These are phyloP conservation scores for Mystacornis crossleyi DNA, from an alignment of 2,113 vertebrate species.

Conservation along the genomic window DNA sequence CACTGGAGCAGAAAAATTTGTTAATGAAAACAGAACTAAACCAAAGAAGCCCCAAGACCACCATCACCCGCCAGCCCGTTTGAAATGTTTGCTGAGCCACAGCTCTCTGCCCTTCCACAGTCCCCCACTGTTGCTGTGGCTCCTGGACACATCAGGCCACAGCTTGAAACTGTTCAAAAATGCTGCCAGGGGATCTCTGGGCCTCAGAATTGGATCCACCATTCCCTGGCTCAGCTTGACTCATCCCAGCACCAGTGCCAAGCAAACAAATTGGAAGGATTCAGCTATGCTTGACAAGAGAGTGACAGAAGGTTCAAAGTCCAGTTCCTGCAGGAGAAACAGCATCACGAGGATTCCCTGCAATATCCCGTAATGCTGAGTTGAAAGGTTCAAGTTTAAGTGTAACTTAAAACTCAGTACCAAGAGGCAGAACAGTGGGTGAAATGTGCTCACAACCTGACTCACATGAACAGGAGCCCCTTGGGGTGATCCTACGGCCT, in stretches of 20 bases:
- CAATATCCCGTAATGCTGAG: neutral
- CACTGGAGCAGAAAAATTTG: neutral
- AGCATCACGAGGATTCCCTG: neutral
- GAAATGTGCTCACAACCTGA: neutral
- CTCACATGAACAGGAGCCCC: neutral
- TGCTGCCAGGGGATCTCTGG: fast-evolving
- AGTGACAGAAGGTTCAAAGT: neutral
- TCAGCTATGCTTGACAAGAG: neutral
- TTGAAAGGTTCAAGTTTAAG: neutral
- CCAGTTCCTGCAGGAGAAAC: neutral
- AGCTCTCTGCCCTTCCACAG: neutral
- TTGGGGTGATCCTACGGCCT: neutral
- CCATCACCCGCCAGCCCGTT: neutral
- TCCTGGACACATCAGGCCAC: neutral
- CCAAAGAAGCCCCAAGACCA: neutral
- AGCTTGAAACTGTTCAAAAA: neutral
- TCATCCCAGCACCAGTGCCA: neutral
- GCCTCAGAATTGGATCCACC: neutral
- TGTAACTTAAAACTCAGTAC: neutral
- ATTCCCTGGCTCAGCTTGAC: neutral
- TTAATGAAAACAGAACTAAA: neutral
- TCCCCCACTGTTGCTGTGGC: neutral
- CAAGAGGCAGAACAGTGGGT: neutral
- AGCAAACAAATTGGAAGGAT: neutral
- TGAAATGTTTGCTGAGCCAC: neutral